phyloP scores from a whole-genome alignment of 2,888 invertebrate genomes.

The Emmelina monodactyla region DNA sequence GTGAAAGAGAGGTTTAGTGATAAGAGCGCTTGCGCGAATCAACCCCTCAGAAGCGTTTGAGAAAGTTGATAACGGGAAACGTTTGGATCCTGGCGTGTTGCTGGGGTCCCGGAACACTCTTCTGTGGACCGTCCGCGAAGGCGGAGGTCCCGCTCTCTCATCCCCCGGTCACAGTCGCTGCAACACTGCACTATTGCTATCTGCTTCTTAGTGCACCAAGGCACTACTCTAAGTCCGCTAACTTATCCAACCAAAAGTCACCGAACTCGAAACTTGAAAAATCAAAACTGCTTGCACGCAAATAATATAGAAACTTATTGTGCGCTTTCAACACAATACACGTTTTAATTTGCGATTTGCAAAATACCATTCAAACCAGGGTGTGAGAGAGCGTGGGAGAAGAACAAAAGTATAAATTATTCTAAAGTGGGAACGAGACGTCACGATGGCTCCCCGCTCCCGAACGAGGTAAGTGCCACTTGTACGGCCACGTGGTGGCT shows the following conservation, averaged over 20 bases:
- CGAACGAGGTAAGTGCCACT: constrained; percentile 57
- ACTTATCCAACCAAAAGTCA: background rate
- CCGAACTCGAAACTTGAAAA: background rate
- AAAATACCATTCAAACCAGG: constrained; percentile 23
- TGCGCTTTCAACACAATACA: constrained; percentile 15
- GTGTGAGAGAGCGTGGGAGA: constrained; percentile 60
- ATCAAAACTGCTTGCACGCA: too few relatives aligned
- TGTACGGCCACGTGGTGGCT: constrained; percentile 45
- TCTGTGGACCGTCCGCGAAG: constrained; percentile 56
- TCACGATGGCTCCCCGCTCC: constrained; percentile 47
- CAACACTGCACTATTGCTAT: constrained; percentile 16
- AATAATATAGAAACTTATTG: constrained; percentile 9
- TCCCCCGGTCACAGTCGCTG: constrained; percentile 29
- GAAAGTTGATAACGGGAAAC: constrained; percentile 47
- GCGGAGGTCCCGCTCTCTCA: constrained; percentile 63
- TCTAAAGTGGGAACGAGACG: constrained; percentile 63
- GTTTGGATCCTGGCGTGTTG: constrained; percentile 49
- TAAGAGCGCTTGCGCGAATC: constrained; percentile 49
- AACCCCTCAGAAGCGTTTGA: constrained; percentile 54
- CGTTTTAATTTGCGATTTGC: constrained; percentile 13
- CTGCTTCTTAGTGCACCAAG: background rate
- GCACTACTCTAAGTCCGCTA: background rate
- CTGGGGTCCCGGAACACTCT: constrained; percentile 52
- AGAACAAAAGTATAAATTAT: constrained; percentile 25
- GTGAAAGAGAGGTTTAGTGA: constrained; percentile 29